Conservation (phyloP, 2,113 vertebrate species). For the Carlito syrichta region DNA sequence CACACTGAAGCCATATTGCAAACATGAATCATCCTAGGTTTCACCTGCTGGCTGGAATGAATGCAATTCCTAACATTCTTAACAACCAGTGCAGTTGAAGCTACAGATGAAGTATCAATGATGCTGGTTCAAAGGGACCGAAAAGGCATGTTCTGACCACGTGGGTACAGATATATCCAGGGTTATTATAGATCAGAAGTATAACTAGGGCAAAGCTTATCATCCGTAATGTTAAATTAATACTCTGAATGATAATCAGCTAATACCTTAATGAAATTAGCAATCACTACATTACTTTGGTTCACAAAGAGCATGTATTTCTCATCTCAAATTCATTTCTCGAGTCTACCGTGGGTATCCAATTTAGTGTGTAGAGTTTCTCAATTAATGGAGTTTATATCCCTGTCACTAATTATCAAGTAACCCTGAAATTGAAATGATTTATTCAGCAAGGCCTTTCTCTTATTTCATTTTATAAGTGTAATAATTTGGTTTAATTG, state of each 20-base stretch:
- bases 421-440: constrained; percentile 41
- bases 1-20: not conserved
- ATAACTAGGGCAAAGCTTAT: not conserved
- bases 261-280: constrained; percentile 25
- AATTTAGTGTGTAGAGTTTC: not conserved
- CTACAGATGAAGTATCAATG: not conserved
- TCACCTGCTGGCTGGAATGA: not conserved
- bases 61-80: not conserved
- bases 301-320: constrained; percentile 12
- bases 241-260: not conserved
- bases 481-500: constrained; percentile 31
- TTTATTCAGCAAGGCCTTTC: constrained; percentile 23
- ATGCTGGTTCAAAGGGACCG: not conserved
- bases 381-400: constrained; percentile 34
- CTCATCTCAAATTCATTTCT: not conserved
- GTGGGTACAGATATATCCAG: not conserved
- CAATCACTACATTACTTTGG: not conserved
- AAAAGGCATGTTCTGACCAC: not conserved
- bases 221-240: constrained; percentile 9
- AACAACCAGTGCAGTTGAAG: not conserved
- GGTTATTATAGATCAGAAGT: not conserved
- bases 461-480: constrained; percentile 7
- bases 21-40: not conserved
- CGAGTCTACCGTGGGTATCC: not conserved
- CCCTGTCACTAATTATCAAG: constrained; percentile 42